Evolutionary conservation across 2,797 vertebrate species (phyloP), one percentile per base, ranked within the genome.

Genomic region (Lagodon rhomboides): DNA sequence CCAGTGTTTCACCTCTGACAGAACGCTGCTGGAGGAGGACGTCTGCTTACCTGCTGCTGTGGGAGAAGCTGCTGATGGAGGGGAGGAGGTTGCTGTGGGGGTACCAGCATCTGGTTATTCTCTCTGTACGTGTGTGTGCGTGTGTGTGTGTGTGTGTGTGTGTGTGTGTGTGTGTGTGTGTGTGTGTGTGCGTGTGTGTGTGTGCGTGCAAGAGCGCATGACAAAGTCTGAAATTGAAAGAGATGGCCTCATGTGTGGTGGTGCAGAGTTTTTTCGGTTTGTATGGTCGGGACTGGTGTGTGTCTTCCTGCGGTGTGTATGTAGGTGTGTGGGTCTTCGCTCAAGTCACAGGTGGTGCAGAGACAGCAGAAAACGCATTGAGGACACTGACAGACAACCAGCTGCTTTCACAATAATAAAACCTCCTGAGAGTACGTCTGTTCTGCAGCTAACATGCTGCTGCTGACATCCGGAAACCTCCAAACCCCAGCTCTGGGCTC

Each of bases 381-480:
- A 92, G 83, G 84, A 87, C 85, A 69, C 86, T 90, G 87, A 90
- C 85, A 93, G 91, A 91, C 91, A 91, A 84, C 84, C 91, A 93
- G 90, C 88, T 93, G 91, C 85, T 83, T 87, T 70, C 76, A 73
- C 84, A 71, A 72, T 71, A 84, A 82, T 61, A 67, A 83, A 88
- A 77, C 46, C 87, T 87, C 90, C 63, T 13, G 84, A 83, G 91
- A 87, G 66, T 51, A 17, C 13, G 54, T 74, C 71, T 85, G 72
- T 77, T 85, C 79, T 78, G 65, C 84, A 73, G 75, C 78, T 75
- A 79, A 77, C 69, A 68, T 76, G 41, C 68, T 71, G 69, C 76
- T 82, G 85, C 84, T 86, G 87, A 74, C 87, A 73, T 77, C 73
- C 38, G 2, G 44, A 76, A 86, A 83, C 58, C 75, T 84, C 73